phyloP scores from a whole-genome alignment of 2,888 invertebrate genomes.

The Drosophila yooni region DNA sequence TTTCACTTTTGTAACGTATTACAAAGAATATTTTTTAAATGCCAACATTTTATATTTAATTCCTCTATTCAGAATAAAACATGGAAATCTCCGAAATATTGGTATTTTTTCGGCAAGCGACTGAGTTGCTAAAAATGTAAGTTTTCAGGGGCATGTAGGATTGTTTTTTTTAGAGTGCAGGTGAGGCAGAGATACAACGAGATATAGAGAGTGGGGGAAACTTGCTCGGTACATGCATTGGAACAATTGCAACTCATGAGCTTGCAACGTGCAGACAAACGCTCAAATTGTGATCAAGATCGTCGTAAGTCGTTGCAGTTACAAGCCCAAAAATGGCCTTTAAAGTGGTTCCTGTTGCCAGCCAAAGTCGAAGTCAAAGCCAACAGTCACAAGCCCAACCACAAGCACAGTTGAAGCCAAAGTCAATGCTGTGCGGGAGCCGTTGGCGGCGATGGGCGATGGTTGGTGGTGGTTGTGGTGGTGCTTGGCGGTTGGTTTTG shows the following conservation, averaged over 20 bases:
- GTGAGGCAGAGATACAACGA: conserved; percentile 17
- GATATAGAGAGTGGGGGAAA: conserved; percentile 18
- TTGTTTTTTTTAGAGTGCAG: conserved; percentile 28
- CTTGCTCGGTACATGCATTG: conserved; percentile 42
- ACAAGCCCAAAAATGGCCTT: conserved; percentile 71
- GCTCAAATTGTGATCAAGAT: conserved; percentile 81
- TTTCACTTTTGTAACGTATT: neutral
- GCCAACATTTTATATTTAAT: neutral
- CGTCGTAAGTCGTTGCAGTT: conserved; percentile 58
- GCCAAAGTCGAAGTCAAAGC: conserved; percentile 19
- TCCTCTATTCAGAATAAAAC: neutral
- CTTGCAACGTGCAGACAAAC: conserved; percentile 71
- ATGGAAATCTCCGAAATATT: neutral
- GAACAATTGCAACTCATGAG: conserved; percentile 69
- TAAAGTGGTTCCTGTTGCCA: conserved; percentile 48
- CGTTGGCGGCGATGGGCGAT: conserved; percentile 48
- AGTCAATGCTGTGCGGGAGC: conserved; percentile 65
- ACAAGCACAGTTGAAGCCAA: conserved; percentile 23
- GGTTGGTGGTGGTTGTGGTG: conserved; percentile 22
- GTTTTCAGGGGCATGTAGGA: neutral
- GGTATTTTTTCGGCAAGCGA: neutral
- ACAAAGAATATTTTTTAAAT: neutral
- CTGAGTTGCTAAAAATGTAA: neutral
- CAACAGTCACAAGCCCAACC: conserved; percentile 11
- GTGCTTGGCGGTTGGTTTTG: conserved; percentile 52